phyloP scores from a whole-genome alignment of 2,888 invertebrate species.

The Caenorhabditis macrosperma region DNA sequence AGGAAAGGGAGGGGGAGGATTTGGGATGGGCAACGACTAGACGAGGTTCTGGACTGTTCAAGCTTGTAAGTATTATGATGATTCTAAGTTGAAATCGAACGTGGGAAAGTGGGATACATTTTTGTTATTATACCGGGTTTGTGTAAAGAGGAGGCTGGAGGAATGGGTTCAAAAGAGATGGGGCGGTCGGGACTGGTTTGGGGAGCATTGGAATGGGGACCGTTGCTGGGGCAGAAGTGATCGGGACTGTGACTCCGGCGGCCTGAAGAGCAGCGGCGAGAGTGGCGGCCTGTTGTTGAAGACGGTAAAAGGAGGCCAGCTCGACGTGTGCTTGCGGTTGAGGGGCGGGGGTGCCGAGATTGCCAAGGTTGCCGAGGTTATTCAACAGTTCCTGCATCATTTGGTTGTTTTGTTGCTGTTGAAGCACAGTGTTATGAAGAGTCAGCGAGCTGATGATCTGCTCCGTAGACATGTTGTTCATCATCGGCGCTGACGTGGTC shows the following conservation, averaged over 20 bases:
- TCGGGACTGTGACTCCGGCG: conserved; percentile 26
- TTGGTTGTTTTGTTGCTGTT: conserved; percentile 48
- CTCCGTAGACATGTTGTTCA: conserved; percentile 48
- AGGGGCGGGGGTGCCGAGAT: not conserved
- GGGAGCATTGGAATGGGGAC: conserved; percentile 13
- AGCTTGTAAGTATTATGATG: conserved; percentile 7
- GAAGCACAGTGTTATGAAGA: conserved; percentile 53
- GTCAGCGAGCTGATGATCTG: conserved; percentile 57
- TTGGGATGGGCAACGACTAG: conserved; percentile 33
- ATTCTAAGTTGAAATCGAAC: not conserved
- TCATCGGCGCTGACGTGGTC: not conserved
- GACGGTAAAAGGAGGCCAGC: conserved; percentile 44
- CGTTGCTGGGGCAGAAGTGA: conserved; percentile 6
- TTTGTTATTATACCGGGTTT: conserved; percentile 49
- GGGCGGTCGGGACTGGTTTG: conserved; percentile 10
- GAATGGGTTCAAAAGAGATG: conserved; percentile 33
- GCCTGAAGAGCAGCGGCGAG: conserved; percentile 48
- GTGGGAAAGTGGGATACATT: not conserved
- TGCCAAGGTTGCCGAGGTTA: conserved; percentile 23
- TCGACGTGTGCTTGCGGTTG: conserved; percentile 13
- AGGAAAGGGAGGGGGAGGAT: not conserved
- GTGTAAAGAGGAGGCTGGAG: conserved; percentile 47
- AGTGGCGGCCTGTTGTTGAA: conserved; percentile 56
- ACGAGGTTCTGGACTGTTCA: conserved; percentile 1
- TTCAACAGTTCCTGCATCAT: conserved; percentile 29